These are phyloP conservation scores for Cydia splendana DNA, from an alignment of 1,140 invertebrate genomes.

Conservation along the genomic window DNA sequence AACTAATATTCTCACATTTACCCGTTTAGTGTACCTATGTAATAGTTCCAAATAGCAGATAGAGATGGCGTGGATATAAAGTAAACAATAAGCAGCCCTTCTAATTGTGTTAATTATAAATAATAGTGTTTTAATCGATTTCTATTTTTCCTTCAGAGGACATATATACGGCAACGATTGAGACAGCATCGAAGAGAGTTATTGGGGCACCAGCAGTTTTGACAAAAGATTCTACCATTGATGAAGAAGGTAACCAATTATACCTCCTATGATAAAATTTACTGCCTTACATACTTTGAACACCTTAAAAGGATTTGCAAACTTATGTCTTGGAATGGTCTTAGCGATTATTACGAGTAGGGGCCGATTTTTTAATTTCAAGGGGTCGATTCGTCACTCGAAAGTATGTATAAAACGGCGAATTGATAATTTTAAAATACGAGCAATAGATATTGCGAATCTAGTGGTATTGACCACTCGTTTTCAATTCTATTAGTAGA, in stretches of 20 bases:
- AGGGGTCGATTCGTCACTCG: too few species aligned
- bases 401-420: too few species aligned
- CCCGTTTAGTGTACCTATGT: neutral
- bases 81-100: neutral
- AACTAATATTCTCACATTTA: neutral
- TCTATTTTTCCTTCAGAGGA: conserved; percentile 50
- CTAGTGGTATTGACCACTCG: too few species aligned
- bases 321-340: too few species aligned
- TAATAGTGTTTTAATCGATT: neutral
- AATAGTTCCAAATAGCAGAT: neutral
- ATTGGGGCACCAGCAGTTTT: conserved; percentile 40
- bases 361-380: too few species aligned
- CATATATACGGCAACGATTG: conserved; percentile 57
- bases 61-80: conserved; percentile 4
- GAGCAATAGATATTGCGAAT: too few species aligned
- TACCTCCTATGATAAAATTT: neutral
- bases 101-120: neutral
- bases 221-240: conserved; percentile 65
- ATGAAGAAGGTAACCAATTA: conserved; percentile 53
- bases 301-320: too few species aligned
- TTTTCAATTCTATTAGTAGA: too few species aligned
- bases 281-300: neutral
- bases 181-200: conserved; percentile 45
- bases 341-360: too few species aligned
- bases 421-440: too few species aligned